Evolutionary conservation across 2,113 vertebrate genomes (phyloP), one percentile per base, ranked within the genome.

Genomic region (Nestor notabilis): DNA sequence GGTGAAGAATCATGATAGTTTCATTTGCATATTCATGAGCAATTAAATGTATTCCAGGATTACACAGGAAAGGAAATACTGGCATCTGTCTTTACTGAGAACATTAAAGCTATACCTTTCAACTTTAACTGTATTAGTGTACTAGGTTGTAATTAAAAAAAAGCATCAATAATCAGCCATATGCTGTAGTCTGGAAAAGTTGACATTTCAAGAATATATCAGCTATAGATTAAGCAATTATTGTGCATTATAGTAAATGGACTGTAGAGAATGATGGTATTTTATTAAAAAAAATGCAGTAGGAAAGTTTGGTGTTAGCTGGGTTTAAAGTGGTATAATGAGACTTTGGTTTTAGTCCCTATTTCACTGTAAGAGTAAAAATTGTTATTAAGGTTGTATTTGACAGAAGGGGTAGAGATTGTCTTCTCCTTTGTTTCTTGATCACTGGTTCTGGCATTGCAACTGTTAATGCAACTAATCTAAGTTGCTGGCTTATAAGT

Each of bases 21-120:
- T 65, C 61, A 43, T 95, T 93, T 93, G 90, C 86, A 95, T 97
- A 96, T 97, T 96, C 89, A 94, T 96, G 90, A 96, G 92, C 95
- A 93, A 87, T 95, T 96, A 92, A 58, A 46, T 37, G 3, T 84
- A 79, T 93, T 89, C 83, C 44, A 82, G 29, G 69, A 95, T 95
- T 96, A 61, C 2, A 1, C 47, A 82, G 92, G 61, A 82, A 79
- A 82, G 69, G 89, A 90, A 66, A n/a, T 76, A 61, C 52, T 92
- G 89, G 65, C 92, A 79, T 94, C 86, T 97, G 76, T 87, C 64
- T 95, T 89, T 63, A 60, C 29, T 56, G 68, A 60, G 75, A 82
- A 84, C 83, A 89, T 83, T 75, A 92, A 93, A 93, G 92, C 69
- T 84, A 17, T 87, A 92, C 86, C 88, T 97, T 96, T 90, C 31